Conservation (phyloP, 2,113 vertebrate genomes). For the Notechis scutatus region DNA sequence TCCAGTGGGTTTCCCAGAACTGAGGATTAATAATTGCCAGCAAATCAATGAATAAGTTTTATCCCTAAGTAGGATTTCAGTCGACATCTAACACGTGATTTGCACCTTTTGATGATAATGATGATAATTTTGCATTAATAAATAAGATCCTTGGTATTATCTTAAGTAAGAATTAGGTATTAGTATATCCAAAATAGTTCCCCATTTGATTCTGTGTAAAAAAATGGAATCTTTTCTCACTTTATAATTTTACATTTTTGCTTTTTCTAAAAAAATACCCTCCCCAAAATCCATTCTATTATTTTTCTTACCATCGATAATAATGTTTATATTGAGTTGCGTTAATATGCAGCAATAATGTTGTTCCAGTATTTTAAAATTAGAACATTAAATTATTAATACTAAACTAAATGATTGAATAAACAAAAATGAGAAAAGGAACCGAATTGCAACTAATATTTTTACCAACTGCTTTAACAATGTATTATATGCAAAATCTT, state of each 20-base stretch:
- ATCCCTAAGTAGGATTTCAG: not conserved
- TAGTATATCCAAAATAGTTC: not conserved
- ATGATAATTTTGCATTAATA: not conserved
- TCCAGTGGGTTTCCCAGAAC: not conserved
- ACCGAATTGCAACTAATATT: not conserved
- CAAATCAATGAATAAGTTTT: not conserved
- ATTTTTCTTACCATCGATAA: not conserved
- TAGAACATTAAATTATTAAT: not conserved
- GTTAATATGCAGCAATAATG: not conserved
- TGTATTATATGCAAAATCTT: not conserved
- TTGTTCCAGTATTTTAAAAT: not conserved
- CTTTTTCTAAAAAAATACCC: not conserved
- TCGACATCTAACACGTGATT: not conserved
- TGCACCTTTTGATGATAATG: not conserved
- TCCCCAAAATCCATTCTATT: not conserved
- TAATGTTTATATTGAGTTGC: not conserved
- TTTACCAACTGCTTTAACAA: not conserved
- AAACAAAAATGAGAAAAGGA: not conserved
- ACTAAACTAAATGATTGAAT: not conserved
- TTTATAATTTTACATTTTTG: not conserved
- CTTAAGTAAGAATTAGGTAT: not conserved
- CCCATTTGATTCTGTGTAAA: not conserved
- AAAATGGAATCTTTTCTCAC: not conserved
- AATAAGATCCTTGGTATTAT: not conserved
- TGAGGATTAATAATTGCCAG: not conserved